phyloP scores from a whole-genome alignment of 2,797 vertebrate genomes.

The Neostethus bicornis region DNA sequence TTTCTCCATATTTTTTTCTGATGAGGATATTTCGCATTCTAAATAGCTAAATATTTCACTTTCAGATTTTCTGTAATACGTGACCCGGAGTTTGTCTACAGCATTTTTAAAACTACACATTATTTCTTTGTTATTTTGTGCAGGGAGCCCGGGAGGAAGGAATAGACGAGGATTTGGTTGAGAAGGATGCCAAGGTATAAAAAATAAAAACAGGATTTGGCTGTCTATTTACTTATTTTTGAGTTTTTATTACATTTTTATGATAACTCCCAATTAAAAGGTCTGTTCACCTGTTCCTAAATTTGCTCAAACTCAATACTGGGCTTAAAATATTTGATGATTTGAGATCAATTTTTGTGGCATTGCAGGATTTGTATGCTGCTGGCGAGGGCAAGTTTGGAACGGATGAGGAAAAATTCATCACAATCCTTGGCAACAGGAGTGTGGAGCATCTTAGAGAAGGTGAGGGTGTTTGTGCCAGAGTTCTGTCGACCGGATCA shows the following conservation, averaged over 20 bases:
- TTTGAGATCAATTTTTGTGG: constrained; percentile 9
- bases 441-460: constrained; percentile 86
- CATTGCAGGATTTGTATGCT: constrained; percentile 84
- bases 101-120: too few relatives aligned
- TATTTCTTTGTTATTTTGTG: constrained; percentile 1
- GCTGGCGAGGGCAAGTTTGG: constrained; percentile 93
- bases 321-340: too few relatives aligned
- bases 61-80: too few relatives aligned
- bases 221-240: background rate
- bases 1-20: background rate
- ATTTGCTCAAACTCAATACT: too few relatives aligned
- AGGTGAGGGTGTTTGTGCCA: constrained; percentile 72
- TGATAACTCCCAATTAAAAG: too few relatives aligned
- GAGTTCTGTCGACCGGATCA: too few relatives aligned
- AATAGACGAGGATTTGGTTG: constrained; percentile 80
- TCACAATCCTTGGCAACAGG: constrained; percentile 91
- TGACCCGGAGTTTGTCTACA: too few relatives aligned
- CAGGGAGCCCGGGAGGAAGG: constrained; percentile 85
- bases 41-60: constrained; percentile 37
- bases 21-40: constrained; percentile 21
- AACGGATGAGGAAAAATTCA: constrained; percentile 94
- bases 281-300: too few relatives aligned
- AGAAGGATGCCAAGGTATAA: constrained; percentile 92
- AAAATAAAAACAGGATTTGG: background rate
- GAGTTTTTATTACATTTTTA: background rate